phyloP scores from a whole-genome alignment of 2,888 invertebrate genomes.

The Blera fallax region DNA sequence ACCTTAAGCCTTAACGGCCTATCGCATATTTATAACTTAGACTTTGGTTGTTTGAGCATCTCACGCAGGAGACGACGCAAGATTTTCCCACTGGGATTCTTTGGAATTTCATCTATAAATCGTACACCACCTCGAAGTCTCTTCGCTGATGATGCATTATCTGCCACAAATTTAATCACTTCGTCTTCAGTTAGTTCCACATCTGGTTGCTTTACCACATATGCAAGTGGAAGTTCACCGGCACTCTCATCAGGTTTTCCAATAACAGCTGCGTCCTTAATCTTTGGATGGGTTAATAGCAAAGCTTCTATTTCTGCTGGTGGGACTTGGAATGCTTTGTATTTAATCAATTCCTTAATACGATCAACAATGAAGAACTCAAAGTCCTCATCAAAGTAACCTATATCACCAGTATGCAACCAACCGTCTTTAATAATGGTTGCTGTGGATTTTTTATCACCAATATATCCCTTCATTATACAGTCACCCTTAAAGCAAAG shows the following conservation, averaged over 20 bases:
- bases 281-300: conserved; percentile 86
- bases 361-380: conserved; percentile 92
- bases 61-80: conserved; percentile 84
- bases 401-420: conserved; percentile 91
- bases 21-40: conserved; percentile 78
- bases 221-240: conserved; percentile 90
- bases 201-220: conserved; percentile 86
- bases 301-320: conserved; percentile 94
- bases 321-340: conserved; percentile 92
- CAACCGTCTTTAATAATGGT: conserved; percentile 89
- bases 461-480: conserved; percentile 92
- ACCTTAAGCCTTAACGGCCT: neutral
- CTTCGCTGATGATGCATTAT: conserved; percentile 87
- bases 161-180: conserved; percentile 83
- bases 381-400: conserved; percentile 89
- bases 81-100: conserved; percentile 90
- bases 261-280: conserved; percentile 91
- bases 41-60: conserved; percentile 77
- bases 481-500: conserved; percentile 91
- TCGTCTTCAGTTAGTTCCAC: conserved; percentile 83
- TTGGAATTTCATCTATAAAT: conserved; percentile 89
- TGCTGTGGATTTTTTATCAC: conserved; percentile 86
- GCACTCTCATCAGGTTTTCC: conserved; percentile 88
- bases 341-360: conserved; percentile 94
- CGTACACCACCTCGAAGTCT: conserved; percentile 88